A percentile compares a stretch with the other conserved stretches of the same genome.
Evolutionary conservation across 2,113 vertebrate species (phyloP).

Genomic region (Ochotona curzoniae): DNA sequence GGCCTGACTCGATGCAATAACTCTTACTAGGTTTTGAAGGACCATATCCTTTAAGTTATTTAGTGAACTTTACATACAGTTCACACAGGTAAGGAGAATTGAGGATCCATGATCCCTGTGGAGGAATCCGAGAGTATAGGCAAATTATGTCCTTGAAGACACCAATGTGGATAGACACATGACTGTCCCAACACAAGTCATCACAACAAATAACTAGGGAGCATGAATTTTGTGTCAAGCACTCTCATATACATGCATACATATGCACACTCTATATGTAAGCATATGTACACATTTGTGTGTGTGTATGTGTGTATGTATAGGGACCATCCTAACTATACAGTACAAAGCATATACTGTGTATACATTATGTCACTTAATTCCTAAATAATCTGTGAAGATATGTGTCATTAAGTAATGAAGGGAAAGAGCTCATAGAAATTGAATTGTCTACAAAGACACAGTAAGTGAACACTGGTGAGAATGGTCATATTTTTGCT

Average conservation of each 20-base stretch:
- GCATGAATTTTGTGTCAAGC: not conserved
- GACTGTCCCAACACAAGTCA: not conserved
- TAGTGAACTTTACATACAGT: not conserved
- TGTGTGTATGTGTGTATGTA: too few species aligned
- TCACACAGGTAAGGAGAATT: not conserved
- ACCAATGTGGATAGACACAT: not conserved
- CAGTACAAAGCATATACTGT: too few species aligned
- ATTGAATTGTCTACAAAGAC: not conserved
- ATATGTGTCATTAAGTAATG: not conserved
- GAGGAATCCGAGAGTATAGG: not conserved
- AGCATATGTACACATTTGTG: too few species aligned
- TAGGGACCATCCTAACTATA: too few species aligned
- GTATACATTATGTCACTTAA: not conserved
- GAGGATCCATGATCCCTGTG: not conserved
- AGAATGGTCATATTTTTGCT: not conserved
- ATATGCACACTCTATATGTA: too few species aligned
- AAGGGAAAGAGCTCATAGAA: not conserved
- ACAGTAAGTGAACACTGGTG: not conserved
- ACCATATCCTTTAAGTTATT: not conserved
- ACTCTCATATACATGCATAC: not conserved
- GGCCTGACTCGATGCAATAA: not conserved
- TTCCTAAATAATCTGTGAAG: not conserved
- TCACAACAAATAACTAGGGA: not conserved
- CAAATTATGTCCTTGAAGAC: not conserved
- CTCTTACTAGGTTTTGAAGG: not conserved